phyloP scores from a whole-genome alignment of 2,888 invertebrate genomes.

The Drosophila atroscutellata region DNA sequence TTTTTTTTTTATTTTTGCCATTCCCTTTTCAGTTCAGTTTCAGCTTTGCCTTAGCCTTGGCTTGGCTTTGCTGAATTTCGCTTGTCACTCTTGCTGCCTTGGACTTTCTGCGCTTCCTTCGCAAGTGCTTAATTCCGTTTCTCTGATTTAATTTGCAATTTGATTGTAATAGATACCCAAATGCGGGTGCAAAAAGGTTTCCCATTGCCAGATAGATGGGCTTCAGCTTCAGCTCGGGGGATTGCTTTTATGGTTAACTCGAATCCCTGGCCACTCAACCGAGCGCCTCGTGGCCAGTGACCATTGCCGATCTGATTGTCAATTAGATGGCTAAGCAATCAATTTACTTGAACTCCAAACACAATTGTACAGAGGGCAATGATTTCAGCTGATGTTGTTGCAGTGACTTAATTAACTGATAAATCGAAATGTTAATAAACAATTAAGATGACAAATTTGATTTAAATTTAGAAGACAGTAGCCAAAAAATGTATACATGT shows the following conservation, averaged over 20 bases:
- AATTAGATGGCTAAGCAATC: conserved; percentile 49
- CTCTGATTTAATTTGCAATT: conserved; percentile 77
- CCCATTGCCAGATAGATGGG: conserved; percentile 27
- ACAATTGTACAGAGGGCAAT: conserved; percentile 15
- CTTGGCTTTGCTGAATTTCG: conserved; percentile 27
- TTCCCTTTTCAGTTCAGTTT: not conserved
- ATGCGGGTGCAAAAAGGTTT: conserved; percentile 55
- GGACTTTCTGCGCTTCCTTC: conserved; percentile 20
- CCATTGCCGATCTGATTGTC: conserved; percentile 61
- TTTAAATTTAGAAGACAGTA: not conserved
- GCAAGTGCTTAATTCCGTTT: conserved; percentile 54
- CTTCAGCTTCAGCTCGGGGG: conserved; percentile 12
- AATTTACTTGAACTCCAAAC: conserved; percentile 15
- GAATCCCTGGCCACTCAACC: conserved; percentile 27
- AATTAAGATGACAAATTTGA: not conserved
- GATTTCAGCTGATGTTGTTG: not conserved
- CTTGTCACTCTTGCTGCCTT: conserved; percentile 25
- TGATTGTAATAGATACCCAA: conserved; percentile 77
- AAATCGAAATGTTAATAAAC: not conserved
- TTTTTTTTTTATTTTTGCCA: conserved; percentile 3
- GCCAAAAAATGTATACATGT: not conserved
- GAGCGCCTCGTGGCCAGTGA: conserved; percentile 39
- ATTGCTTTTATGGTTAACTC: conserved; percentile 30
- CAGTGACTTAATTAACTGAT: not conserved
- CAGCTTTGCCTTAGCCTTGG: not conserved